Base-by-base conservation (phyloP, 2,113 vertebrate genomes). In the Synodontis membranacea region DNA sequence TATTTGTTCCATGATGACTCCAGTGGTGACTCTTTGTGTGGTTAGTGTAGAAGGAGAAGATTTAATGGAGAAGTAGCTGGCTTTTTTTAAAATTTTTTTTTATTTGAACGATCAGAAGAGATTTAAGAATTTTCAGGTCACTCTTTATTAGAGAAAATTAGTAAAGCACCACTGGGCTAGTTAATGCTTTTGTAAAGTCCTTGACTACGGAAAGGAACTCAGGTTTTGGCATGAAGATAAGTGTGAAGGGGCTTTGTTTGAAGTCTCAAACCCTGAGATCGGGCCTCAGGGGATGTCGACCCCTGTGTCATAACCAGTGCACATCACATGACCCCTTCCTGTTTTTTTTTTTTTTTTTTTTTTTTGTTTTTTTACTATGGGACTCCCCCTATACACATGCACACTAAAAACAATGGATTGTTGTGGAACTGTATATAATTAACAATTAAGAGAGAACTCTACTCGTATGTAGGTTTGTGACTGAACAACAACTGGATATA, bases 321-420 rank as follows among this genome's bases (percentile, higher is more conserved):
- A 62, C 46, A 82, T 88, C 86, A 88, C 87, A 88, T 91, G 90
- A 92, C 90, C 91, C 50, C 86, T 72, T 19, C 50, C 86, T 58
- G 10, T 56, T 37, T 91, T 75, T 90, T 90, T 11, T 48, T 48
- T 48, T 48, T 48, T 48, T 48, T 48, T 48, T 48, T 11, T 48
- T 48, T 11, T 9, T 88, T 58, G 10, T 56, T 37, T 91, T 75
- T 90, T 90, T 11, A 88, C 88, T 76, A 85, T 52, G 17, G 46
- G 86, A 52, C 58, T 8, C 12, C 86, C 74, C 25, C n/a, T 14
- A 48, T 19, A 21, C 5, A 34, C 46, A 31, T 8, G 10, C 37
- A 75, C 42, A 12, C 21, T 76, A 46, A 60, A 37, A 74, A 48
- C 34, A 72, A 48, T 50, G 28, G 5, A 31, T 56, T 82, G 39